Conservation (phyloP, 2,797 vertebrate genomes). For the Manis javanica region DNA sequence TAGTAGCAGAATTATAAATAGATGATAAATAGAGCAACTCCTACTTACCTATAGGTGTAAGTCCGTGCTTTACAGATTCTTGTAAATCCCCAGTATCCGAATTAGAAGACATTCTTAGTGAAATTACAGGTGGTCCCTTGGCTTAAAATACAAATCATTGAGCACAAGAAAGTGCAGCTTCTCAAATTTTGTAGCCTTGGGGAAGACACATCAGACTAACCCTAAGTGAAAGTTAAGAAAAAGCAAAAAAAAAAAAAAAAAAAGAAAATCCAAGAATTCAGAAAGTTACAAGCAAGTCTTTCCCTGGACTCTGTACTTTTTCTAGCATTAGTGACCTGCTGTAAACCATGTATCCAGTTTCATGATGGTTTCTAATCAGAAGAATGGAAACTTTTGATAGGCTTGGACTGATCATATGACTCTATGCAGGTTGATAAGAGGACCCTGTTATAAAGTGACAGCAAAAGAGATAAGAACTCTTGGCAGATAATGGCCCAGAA, state of each 20-base stretch:
- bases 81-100: constrained; percentile 84
- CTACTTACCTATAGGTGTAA: constrained; percentile 87
- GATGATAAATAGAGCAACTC: constrained; percentile 74
- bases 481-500: constrained; percentile 93
- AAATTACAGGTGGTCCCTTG: constrained; percentile 78
- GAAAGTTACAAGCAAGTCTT: constrained; percentile 87
- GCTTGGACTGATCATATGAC: constrained; percentile 86
- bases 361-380: constrained; percentile 90
- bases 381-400: constrained; percentile 88
- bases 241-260: constrained; percentile 77
- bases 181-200: constrained; percentile 86
- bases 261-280: constrained; percentile 84
- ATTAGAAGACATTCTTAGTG: constrained; percentile 87
- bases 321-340: constrained; percentile 88
- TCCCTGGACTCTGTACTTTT: constrained; percentile 89
- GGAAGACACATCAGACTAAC: constrained; percentile 74
- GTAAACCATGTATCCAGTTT: constrained; percentile 90
- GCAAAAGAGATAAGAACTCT: constrained; percentile 95
- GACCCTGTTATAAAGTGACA: constrained; percentile 98
- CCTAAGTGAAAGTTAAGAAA: constrained; percentile 87
- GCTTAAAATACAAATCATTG: constrained; percentile 85
- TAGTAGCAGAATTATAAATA: constrained; percentile 64
- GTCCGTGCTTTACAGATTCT: constrained; percentile 86
- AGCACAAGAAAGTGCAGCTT: constrained; percentile 81
- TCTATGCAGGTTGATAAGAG: constrained; percentile 88